Base-by-base conservation (phyloP, 1,140 invertebrate genomes). In the Lethrus apterus region DNA sequence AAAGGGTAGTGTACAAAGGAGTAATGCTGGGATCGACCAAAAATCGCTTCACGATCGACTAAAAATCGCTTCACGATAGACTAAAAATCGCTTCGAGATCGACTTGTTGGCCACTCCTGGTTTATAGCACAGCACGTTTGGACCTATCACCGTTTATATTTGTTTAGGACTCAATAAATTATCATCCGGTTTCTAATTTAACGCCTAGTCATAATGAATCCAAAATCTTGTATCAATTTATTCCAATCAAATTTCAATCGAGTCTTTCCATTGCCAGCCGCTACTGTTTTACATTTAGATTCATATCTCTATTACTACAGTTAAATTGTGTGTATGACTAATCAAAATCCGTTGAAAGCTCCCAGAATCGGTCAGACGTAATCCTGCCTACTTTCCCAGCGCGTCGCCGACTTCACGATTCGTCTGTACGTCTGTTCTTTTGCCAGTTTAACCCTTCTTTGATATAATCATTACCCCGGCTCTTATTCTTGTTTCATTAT, bases 381-480 rank as follows among this genome's bases (percentile, higher is more conserved):
- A 20, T 19, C 19, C 20, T 38, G 35, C 35, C 24, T n/a, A 21
- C n/a, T 26, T n/a, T 26, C 5, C n/a, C 23, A 2, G 21, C 21
- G 40, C 40, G 15, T 17, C 30, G 40, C 30, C 13, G 30, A 24
- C 20, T n/a, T n/a, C n/a, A 7, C 19, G 31, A 26, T 35, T n/a
- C 29, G 19, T n/a, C 36, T 48, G 50, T 9, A 5, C 36, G 35
- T 8, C 9, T 51, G 45, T 32, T 43, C 45, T 46, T 48, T 47
- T 55, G 58, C 58, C 57, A 63, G 62, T 63, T 64, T 54, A 64
- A 60, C 62, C 63, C 61, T 64, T 62, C 64, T 65, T 64, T 64
- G 63, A 65, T 66, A 62, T 64, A 64, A 64, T 64, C 63, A 66
- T 66, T 61, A 57, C 58, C 54, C 59, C 54, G 48, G 46, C 54